Conservation (phyloP, 2,888 invertebrate genomes). For the Pyrocoelia pectoralis region DNA sequence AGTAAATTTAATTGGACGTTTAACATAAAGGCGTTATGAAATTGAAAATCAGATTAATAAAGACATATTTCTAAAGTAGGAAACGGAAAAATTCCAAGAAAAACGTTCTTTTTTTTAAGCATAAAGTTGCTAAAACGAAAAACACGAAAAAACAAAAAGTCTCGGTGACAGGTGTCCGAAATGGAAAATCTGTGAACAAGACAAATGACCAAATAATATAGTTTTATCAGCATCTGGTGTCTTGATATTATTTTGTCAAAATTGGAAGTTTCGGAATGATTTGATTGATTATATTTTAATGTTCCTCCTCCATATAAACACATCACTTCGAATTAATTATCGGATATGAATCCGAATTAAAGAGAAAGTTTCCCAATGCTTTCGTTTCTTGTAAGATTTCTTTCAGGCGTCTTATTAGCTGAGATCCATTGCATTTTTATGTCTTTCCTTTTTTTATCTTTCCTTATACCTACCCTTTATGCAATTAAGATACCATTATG, state of each 20-base stretch:
- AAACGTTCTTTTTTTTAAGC: background rate
- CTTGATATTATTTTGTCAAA: slow-evolving; percentile 37
- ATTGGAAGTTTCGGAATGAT: slow-evolving; percentile 34
- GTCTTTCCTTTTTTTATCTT: too few relatives aligned
- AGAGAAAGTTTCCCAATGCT: background rate
- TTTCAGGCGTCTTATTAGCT: too few relatives aligned
- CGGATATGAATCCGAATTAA: background rate
- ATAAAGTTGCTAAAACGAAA: background rate
- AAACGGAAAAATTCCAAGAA: background rate
- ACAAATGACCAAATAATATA: slow-evolving; percentile 41
- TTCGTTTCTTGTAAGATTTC: too few relatives aligned
- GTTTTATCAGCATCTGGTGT: slow-evolving; percentile 34
- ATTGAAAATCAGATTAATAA: too few relatives aligned
- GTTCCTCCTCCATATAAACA: slow-evolving; percentile 9
- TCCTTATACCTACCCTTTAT: too few relatives aligned
- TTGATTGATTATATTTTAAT: slow-evolving; percentile 41
- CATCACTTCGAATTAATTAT: background rate
- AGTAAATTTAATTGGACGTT: too few relatives aligned
- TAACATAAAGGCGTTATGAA: too few relatives aligned
- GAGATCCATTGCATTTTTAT: too few relatives aligned
- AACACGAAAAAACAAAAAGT: background rate
- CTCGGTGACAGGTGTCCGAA: slow-evolving; percentile 22
- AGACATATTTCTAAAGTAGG: too few relatives aligned
- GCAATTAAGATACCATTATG: too few relatives aligned
- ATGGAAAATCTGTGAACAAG: slow-evolving; percentile 27